Percentiles rank a stretch among this genome's conserved stretches.
phyloP scores from a whole-genome alignment of 2,797 vertebrate species.

The Notamacropus eugenii region DNA sequence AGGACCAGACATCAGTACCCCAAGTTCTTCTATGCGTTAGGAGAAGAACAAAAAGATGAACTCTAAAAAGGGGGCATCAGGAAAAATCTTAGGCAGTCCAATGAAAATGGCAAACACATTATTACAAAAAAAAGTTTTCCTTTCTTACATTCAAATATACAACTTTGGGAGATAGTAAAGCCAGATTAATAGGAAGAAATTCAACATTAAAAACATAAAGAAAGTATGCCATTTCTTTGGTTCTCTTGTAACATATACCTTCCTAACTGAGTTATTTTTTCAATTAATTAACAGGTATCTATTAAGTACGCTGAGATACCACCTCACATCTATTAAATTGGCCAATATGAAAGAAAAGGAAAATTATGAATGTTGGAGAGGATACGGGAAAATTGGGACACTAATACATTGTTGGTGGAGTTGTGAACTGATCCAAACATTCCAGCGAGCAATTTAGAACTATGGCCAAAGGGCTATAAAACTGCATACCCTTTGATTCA shows the following conservation, averaged over 20 bases:
- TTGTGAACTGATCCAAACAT: too few species aligned
- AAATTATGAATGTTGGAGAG: too few species aligned
- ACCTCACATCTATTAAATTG: too few species aligned
- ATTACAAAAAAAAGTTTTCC: not conserved
- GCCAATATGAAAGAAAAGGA: too few species aligned
- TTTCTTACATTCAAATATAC: not conserved
- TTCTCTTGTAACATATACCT: slow-evolving; percentile 34
- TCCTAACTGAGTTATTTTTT: not conserved
- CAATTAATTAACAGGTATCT: too few species aligned
- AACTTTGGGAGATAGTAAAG: slow-evolving; percentile 47
- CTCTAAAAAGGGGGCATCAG: not conserved
- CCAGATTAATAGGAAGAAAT: slow-evolving; percentile 35
- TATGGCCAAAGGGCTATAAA: too few species aligned
- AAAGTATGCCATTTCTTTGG: not conserved
- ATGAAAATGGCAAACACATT: slow-evolving; percentile 16
- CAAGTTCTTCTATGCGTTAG: not conserved
- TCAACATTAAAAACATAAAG: slow-evolving; percentile 48
- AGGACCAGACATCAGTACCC: not conserved
- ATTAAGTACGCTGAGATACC: too few species aligned
- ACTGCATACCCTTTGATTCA: too few species aligned
- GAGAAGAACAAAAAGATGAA: not conserved
- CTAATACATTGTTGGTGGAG: too few species aligned
- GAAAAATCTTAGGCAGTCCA: slow-evolving; percentile 44
- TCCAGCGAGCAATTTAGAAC: too few species aligned
- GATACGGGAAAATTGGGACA: too few species aligned